phyloP scores from a whole-genome alignment of 2,888 invertebrate genomes.

The Latrodectus hesperus region DNA sequence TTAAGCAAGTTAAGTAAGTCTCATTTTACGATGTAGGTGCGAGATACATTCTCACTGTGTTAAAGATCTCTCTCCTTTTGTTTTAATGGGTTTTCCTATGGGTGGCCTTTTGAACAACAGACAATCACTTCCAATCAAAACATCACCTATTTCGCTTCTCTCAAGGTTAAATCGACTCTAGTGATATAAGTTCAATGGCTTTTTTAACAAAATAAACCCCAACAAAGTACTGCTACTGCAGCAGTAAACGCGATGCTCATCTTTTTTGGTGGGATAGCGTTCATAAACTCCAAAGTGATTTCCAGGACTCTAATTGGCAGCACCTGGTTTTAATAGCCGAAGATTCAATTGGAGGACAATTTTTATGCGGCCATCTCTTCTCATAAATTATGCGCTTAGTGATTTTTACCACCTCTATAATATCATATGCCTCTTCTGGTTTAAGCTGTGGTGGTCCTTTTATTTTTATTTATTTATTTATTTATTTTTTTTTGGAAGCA shows the following conservation, averaged over 20 bases:
- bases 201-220: slow-evolving; percentile 15
- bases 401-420: slow-evolving; percentile 61
- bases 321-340: slow-evolving; percentile 61
- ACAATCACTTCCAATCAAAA: slow-evolving; percentile 28
- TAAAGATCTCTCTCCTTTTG: no score
- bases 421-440: slow-evolving; percentile 18
- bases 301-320: slow-evolving; percentile 54
- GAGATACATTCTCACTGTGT: no score
- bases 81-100: not conserved
- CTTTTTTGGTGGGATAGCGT: slow-evolving; percentile 2
- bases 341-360: slow-evolving; percentile 53
- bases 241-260: slow-evolving; percentile 38
- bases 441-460: slow-evolving; percentile 40
- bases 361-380: slow-evolving; percentile 54
- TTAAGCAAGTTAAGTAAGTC: no score
- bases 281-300: not conserved
- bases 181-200: slow-evolving; percentile 58
- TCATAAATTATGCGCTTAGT: slow-evolving; percentile 65
- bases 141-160: slow-evolving; percentile 56
- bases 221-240: slow-evolving; percentile 17
- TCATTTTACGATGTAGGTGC: no score
- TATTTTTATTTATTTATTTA: no score
- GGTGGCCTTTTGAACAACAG: slow-evolving; percentile 50
- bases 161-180: slow-evolving; percentile 33
- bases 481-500: no score